Evolutionary conservation across 1,140 invertebrate species (phyloP), one percentile per base, ranked within the genome.

Genomic region (Zeugodacus cucurbitae): DNA sequence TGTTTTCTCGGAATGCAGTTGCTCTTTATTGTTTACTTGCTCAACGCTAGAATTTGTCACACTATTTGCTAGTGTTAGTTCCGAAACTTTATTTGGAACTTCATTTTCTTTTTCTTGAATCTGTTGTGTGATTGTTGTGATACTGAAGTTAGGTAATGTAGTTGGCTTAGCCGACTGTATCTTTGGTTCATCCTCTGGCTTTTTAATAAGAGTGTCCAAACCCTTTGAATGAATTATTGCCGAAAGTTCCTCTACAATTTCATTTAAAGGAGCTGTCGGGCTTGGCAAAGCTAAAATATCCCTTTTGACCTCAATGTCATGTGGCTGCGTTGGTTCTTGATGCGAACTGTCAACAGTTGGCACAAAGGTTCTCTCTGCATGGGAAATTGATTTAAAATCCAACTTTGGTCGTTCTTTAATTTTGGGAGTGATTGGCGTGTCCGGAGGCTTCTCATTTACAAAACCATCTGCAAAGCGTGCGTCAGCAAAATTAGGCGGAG

Each of bases 401-500:
- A 90, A 22, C 11, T 88, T 29, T 20, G 87, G 87, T 32, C 89
- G 58, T 34, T 89, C 87, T 22, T 87, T 58, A 22, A 90, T 90
- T 17, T 90, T 89, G 57, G 90, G 89, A 54, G 89, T 89, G 20
- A 90, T 90, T n/a, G 89, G 90, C 22, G 59, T 59, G 37, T 90
- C 89, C 7, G 87, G 8, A 67, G 34, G 17, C 34, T 87, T 57
- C 22, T 74, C 44, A 37, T 4, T 29, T 17, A 34, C 22, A 74
- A 62, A 44, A 2, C 37, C 32, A 17, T 87, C 34, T 6, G 6
- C 37, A 2, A 70, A 48, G 14, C 64, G 59, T 10, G 64, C 14
- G 78, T 93, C 93, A 11, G 92, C 92, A 78, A 93, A 93, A 58
- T 91, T 91, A 1, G 93, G 92, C 37, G 93, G 93, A 1, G 92